Conservation (phyloP, 2,113 vertebrate species). For the Nothobranchius furzeri region DNA sequence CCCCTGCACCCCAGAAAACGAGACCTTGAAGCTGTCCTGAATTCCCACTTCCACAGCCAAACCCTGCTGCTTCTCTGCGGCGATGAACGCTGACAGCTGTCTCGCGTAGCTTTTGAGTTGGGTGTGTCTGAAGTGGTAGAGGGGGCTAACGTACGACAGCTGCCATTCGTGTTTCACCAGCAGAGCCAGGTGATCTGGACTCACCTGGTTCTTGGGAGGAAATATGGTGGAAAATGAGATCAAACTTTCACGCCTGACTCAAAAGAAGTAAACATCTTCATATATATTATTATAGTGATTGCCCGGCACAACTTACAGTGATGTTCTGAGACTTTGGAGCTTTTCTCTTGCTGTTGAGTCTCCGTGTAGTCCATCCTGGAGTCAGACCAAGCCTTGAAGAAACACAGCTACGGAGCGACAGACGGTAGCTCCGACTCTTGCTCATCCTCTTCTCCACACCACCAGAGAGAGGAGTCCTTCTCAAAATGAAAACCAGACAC, state of each 20-base stretch:
- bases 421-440: conserved; percentile 52
- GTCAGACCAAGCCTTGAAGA: conserved; percentile 47
- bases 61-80: conserved; percentile 87
- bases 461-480: conserved; percentile 37
- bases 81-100: conserved; percentile 82
- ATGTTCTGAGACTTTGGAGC: conserved; percentile 31
- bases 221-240: neutral
- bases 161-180: conserved; percentile 86
- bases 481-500: conserved; percentile 23
- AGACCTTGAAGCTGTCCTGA: conserved; percentile 77
- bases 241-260: neutral
- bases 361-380: conserved; percentile 27
- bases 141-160: conserved; percentile 88
- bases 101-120: conserved; percentile 82
- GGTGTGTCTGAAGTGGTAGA: conserved; percentile 82
- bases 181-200: conserved; percentile 72
- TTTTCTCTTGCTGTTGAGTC: conserved; percentile 56
- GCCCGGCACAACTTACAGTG: conserved; percentile 37
- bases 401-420: conserved; percentile 58
- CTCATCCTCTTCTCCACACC: conserved; percentile 39
- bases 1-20: conserved; percentile 79
- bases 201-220: conserved; percentile 70
- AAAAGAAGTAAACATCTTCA: neutral
- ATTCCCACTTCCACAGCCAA: conserved; percentile 78
- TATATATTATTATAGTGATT: neutral